Evolutionary conservation across 2,113 vertebrate genomes (phyloP), one percentile per base, ranked within the genome.

Genomic region (Hipposideros armiger): DNA sequence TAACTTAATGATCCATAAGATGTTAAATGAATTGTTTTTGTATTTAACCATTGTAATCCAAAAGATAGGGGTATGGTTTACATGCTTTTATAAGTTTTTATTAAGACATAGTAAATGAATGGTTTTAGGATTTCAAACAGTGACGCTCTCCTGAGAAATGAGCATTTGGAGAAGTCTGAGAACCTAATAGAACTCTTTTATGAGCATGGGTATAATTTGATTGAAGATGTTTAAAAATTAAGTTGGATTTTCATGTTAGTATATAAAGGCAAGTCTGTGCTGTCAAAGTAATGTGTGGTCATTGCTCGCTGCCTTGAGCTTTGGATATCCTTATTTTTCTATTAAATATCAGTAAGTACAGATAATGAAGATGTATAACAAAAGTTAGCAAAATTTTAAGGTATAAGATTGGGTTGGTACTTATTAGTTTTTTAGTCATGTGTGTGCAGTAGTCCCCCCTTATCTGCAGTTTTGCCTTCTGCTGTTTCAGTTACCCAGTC

Each of bases 31-130:
- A 95, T 97, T 85, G 80, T 97, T 98, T 95, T 97, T 97, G 82
- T 97, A 97, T 54, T 93, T 98, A 96, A 85, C 78, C 90, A 64
- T 96, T 95, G 19, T 97, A 97, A 97, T 97, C 97, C 78, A 96
- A 83, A 97, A 94, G 92, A 91, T 94, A 98, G 94, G 95, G 96
- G 42, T 98, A 95, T 82, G 77, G 97, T 98, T 98, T 98, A 98
- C 97, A 97, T 93, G 97, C 73, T 92, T 50, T 96, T 70, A 28
- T 78, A 97, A 92, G 30, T 67, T 90, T 96, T 67, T 94, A 40
- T 97, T 97, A 97, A 97, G 95, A 97, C 97, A 87, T 76, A 97
- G 62, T 47, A 96, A 94, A 60, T 97, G 70, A 94, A 67, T 97
- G 62, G 50, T 2, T 97, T 97, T 91, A 30, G 2, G 72, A 86